Conservation (phyloP, 2,888 invertebrate species). For the Dynastes maya region DNA sequence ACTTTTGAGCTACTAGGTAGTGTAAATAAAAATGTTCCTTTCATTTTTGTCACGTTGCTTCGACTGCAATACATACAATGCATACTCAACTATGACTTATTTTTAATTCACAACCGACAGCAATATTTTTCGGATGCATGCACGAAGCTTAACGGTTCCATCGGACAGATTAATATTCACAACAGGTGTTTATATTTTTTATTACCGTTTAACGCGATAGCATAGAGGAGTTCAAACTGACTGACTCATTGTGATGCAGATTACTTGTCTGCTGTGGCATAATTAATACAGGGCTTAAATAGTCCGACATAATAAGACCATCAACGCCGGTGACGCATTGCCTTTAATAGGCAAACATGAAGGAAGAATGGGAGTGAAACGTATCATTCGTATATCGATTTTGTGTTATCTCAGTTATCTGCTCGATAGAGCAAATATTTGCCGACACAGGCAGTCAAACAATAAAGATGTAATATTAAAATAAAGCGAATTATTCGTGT, state of each 20-base stretch:
- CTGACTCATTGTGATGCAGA: constrained; percentile 18
- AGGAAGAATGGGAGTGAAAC: background rate
- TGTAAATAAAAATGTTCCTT: no score
- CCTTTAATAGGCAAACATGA: background rate
- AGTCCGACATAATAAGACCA: constrained; percentile 21
- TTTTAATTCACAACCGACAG: constrained; percentile 17
- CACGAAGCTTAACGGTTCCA: constrained; percentile 21
- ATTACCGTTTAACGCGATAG: constrained; percentile 15
- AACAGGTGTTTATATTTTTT: constrained; percentile 8
- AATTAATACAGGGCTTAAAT: constrained; percentile 1
- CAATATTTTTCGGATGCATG: background rate
- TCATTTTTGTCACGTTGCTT: no score
- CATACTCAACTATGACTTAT: background rate
- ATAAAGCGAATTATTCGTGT: background rate
- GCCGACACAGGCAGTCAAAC: background rate
- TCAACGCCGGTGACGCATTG: background rate
- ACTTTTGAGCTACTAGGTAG: no score
- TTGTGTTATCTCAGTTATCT: background rate
- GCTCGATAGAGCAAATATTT: constrained; percentile 5
- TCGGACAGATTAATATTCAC: constrained; percentile 13
- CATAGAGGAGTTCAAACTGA: background rate
- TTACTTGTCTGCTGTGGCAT: constrained; percentile 3
- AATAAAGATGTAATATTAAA: constrained; percentile 17
- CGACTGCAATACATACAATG: background rate
- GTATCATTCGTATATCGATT: constrained; percentile 18